These are phyloP conservation scores for Xylocopa sonorina DNA, from an alignment of 1,140 invertebrate species.

Conservation along the genomic window DNA sequence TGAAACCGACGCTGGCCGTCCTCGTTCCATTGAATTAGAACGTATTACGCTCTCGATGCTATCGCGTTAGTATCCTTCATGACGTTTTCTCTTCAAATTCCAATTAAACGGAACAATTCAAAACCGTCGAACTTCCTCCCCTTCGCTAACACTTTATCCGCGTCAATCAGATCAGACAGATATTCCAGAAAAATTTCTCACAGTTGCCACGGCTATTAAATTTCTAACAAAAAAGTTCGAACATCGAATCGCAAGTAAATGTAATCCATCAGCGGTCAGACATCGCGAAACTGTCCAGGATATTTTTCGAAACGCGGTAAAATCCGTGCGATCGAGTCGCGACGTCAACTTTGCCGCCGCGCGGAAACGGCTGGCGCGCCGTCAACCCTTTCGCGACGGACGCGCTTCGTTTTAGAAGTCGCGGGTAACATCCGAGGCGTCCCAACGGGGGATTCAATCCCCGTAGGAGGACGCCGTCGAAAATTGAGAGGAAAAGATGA, in stretches of 20 bases:
- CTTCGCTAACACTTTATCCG: too few species aligned
- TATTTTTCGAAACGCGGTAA: conserved; percentile 8
- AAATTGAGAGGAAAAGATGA: conserved; percentile 48
- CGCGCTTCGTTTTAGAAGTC: conserved; percentile 43
- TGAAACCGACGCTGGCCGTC: conserved; percentile 7
- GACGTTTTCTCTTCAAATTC: neutral
- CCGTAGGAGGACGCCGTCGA: conserved; percentile 23
- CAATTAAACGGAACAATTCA: neutral
- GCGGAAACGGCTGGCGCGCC: conserved; percentile 39
- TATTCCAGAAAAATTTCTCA: neutral
- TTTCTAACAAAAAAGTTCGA: too few species aligned
- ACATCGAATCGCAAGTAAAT: too few species aligned
- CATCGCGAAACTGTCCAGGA: neutral
- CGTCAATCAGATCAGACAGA: too few species aligned
- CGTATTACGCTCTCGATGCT: too few species aligned
- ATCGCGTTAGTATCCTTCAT: neutral
- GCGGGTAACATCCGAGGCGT: conserved; percentile 25
- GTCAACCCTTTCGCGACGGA: conserved; percentile 46
- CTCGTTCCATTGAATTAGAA: conserved; percentile 1
- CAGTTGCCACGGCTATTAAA: too few species aligned
- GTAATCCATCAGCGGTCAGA: neutral
- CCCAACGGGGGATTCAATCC: conserved; percentile 20
- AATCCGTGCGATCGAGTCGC: conserved; percentile 16
- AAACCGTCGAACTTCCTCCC: too few species aligned
- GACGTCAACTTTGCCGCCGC: conserved; percentile 2